Evolutionary conservation across 2,888 invertebrate species (phyloP).

Genomic region (Caenorhabditis wallacei): DNA sequence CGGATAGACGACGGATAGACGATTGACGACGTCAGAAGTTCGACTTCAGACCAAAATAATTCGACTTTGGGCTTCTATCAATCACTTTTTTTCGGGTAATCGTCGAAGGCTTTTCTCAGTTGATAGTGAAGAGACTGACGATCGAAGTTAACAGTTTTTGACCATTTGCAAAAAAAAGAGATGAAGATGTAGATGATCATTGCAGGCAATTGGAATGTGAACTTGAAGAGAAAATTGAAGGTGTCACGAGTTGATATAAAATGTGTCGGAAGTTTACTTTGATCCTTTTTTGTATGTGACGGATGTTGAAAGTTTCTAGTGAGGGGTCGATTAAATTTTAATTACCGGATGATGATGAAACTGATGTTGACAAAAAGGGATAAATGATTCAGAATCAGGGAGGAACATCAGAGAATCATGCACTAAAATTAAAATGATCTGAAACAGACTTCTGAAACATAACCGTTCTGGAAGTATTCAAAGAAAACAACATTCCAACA

Average conservation of each 20-base stretch:
- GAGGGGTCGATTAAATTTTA: too few species aligned
- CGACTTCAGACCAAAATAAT: conserved; percentile 51
- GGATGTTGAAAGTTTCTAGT: conserved; percentile 4
- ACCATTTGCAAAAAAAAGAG: conserved; percentile 1
- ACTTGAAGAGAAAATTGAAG: conserved; percentile 31
- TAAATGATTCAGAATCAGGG: background rate
- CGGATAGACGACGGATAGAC: conserved; percentile 18
- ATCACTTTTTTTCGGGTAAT: conserved; percentile 29
- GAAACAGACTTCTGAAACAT: background rate
- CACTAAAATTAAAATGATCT: background rate
- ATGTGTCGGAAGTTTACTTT: conserved; percentile 41
- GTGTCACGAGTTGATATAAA: conserved; percentile 23
- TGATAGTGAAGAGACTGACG: conserved; percentile 23
- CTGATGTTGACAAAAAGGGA: too few species aligned
- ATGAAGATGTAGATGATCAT: background rate
- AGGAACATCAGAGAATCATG: background rate
- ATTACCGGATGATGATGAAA: background rate
- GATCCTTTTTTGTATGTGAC: conserved; percentile 26
- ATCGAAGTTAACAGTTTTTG: conserved; percentile 39
- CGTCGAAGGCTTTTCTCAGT: background rate
- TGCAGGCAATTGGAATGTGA: conserved; percentile 17
- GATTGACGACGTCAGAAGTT: conserved; percentile 61
- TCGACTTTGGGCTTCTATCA: conserved; percentile 54
- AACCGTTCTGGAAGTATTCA: background rate
- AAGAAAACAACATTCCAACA: background rate